Evolutionary conservation across 2,113 vertebrate species (phyloP).

Genomic region (Lethenteron reissneri): DNA sequence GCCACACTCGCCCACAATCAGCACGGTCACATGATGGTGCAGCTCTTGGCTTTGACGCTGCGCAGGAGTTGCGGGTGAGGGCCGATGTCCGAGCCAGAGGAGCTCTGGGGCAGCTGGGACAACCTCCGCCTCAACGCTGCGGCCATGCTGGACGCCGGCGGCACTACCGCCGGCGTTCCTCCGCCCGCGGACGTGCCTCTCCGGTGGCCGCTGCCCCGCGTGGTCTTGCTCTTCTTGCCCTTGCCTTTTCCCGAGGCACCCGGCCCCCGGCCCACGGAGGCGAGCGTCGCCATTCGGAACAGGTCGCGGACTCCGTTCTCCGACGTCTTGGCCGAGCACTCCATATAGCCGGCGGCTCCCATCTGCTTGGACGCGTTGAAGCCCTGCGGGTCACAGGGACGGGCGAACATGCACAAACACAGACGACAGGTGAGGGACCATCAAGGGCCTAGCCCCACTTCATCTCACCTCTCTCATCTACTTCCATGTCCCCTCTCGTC

Average conservation of each 20-base stretch:
- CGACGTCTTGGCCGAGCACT: conserved; percentile 82
- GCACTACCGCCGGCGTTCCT: conserved; percentile 25
- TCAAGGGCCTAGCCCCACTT: neutral
- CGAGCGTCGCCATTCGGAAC: conserved; percentile 91
- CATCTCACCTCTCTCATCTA: neutral
- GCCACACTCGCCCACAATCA: neutral
- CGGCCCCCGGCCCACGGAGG: conserved; percentile 70
- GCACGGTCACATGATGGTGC: conserved; percentile 68
- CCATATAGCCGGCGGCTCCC: conserved; percentile 76
- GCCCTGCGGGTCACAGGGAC: conserved; percentile 34
- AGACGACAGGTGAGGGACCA: neutral
- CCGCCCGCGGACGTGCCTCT: conserved; percentile 63
- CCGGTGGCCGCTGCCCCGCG: conserved; percentile 88
- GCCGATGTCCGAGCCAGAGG: too few species aligned
- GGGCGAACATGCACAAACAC: neutral
- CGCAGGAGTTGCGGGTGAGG: conserved; percentile 27
- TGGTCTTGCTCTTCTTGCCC: conserved; percentile 53
- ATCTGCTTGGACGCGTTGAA: conserved; percentile 94
- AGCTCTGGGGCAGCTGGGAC: too few species aligned
- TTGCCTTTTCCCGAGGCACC: conserved; percentile 50
- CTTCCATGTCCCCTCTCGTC: neutral
- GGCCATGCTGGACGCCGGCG: too few species aligned
- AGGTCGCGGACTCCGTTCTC: conserved; percentile 98
- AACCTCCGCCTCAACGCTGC: too few species aligned
- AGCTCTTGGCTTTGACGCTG: conserved; percentile 98